phyloP scores from a whole-genome alignment of 2,113 vertebrate species.

The Recurvirostra avosetta region DNA sequence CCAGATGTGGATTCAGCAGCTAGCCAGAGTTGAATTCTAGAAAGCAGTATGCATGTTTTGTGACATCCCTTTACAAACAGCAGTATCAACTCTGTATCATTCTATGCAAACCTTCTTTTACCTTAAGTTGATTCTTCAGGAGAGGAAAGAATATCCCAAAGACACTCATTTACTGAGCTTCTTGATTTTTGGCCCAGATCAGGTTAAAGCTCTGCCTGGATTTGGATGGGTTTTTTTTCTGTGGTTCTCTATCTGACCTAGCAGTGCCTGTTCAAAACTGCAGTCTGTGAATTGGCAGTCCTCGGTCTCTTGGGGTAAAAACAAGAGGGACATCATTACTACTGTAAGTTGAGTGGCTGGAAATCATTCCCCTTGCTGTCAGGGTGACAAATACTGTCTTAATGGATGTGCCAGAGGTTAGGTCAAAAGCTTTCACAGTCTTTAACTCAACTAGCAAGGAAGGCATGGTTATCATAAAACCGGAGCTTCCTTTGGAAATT shows the following conservation, averaged over 20 bases:
- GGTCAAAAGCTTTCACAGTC: conserved; percentile 43
- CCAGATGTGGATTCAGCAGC: not conserved
- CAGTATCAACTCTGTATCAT: not conserved
- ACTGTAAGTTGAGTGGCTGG: conserved; percentile 4
- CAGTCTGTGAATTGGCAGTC: not conserved
- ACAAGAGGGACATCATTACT: conserved; percentile 22
- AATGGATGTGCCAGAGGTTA: conserved; percentile 71
- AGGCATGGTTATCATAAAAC: conserved; percentile 13
- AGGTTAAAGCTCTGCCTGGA: conserved; percentile 1
- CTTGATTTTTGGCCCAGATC: not conserved
- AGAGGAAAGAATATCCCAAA: not conserved
- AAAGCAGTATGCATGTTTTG: not conserved
- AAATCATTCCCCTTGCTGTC: conserved; percentile 70
- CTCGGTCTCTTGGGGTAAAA: not conserved
- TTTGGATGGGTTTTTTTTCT: not conserved
- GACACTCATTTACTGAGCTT: not conserved
- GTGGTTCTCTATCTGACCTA: not conserved
- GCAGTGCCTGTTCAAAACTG: not conserved
- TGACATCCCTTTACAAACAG: not conserved
- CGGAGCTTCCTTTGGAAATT: not conserved
- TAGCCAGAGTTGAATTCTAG: not conserved
- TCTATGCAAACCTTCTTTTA: not conserved
- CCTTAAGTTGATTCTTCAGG: not conserved
- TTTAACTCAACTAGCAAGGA: conserved; percentile 18
- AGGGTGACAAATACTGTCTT: conserved; percentile 75